These are phyloP conservation scores for chimpanzee (Pan troglodytes) DNA, from an alignment of 2,113 vertebrate species.

Conservation along the genomic window NHGRI_mPanTro3-v2.1_pri NC_072409.2:60357501-60358000, in stretches of 20 bases:
- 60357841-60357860: neutral
- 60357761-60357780: neutral
- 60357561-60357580: neutral
- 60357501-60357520: neutral
- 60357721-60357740: neutral
- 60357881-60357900: too few species aligned
- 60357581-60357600: neutral
- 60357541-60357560: neutral
- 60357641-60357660: neutral
- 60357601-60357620: neutral
- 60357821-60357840: neutral
- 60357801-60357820: neutral
- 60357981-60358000: neutral
- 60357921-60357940: neutral
- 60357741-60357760: neutral
- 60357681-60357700: neutral
- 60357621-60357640: neutral
- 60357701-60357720: neutral
- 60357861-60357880: neutral
- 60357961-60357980: neutral
- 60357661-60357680: neutral
- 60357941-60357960: too few species aligned
- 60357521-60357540: neutral
- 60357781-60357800: neutral
- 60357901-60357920: neutral